Evolutionary conservation across 2,113 vertebrate species (phyloP).

Genomic region (Chamaea fasciata): DNA sequence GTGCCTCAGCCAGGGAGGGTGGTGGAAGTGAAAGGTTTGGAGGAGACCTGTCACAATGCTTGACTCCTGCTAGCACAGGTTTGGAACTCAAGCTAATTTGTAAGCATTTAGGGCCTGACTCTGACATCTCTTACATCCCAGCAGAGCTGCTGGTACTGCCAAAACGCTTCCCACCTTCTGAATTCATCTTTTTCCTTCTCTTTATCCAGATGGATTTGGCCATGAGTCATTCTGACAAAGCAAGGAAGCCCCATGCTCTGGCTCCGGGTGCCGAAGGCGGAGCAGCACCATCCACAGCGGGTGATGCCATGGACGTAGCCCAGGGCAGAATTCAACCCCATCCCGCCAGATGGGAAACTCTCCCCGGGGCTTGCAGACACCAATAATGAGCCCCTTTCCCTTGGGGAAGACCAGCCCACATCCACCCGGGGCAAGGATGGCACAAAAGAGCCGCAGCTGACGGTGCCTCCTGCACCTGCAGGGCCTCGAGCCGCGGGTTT

Average conservation of each 20-base stretch:
- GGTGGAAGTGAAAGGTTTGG: not conserved
- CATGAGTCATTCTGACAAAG: not conserved
- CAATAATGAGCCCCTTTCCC: not conserved
- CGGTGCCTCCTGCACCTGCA: not conserved
- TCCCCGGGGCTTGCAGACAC: not conserved
- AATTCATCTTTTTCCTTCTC: not conserved
- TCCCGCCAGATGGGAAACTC: not conserved
- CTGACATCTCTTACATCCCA: not conserved
- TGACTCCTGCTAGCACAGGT: not conserved
- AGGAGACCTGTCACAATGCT: not conserved
- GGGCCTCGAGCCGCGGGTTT: not conserved
- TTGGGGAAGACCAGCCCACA: not conserved
- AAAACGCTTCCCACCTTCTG: not conserved
- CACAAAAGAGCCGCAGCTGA: not conserved
- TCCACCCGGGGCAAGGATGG: not conserved
- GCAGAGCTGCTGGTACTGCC: not conserved
- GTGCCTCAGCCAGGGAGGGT: not conserved
- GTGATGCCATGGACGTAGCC: not conserved
- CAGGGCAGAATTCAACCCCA: conserved; percentile 4
- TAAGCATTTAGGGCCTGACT: conserved; percentile 9
- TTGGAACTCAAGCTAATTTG: conserved; percentile 36
- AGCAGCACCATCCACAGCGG: not conserved
- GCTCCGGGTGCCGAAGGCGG: fast-evolving
- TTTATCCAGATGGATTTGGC: not conserved
- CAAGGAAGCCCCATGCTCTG: fast-evolving